Evolutionary conservation across 2,888 invertebrate genomes (phyloP), one percentile per base, ranked within the genome.

Genomic region (Augiades crinisus): DNA sequence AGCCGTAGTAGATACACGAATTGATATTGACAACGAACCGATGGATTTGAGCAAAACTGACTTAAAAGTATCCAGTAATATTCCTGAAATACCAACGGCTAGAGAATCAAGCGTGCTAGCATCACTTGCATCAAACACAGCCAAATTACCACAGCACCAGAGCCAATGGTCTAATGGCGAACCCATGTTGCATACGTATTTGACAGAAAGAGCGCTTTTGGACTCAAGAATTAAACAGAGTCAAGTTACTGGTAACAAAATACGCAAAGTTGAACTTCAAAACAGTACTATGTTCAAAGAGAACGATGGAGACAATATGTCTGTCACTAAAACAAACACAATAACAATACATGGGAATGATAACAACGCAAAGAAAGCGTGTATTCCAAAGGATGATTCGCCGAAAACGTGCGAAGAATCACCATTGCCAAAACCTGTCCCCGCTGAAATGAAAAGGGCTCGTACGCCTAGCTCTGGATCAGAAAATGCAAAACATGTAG

Each of bases 151-250:
- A 5, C 87, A 91, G 55, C 90, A 91, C 55, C 90, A 88, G 19
- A 79, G 81, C 54, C 91, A 92, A 54, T 92, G 92, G 85, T 63
- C 86, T 13, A 86, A 90, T 50, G 92, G 93, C 27, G 93, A 93
- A 58, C 91, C 92, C 4, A 92, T 94, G 90, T 78, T 94, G 46
- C 94, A 94, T 59, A 93, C 93, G 0, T 95, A 95, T 75, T 88
- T 94, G 43, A 94, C 94, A 1, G 94, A 94, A 68, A 90, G 93
- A 67, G 94, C 94, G 10, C 81, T 94, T 41, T 91, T 93, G 68
- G 93, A 94, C 69, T 91, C 93, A 30, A 93, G 92, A 75, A 93
- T 94, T 54, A 95, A 94, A 73, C 94, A 94, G 70, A 92, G 92
- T 59, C 93, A 93, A 70, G 75, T 89, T 47, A 79, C 83, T 34